These are phyloP conservation scores for Lasioglossum marginatum DNA, from an alignment of 2,888 invertebrate species.

Conservation along the genomic window DNA sequence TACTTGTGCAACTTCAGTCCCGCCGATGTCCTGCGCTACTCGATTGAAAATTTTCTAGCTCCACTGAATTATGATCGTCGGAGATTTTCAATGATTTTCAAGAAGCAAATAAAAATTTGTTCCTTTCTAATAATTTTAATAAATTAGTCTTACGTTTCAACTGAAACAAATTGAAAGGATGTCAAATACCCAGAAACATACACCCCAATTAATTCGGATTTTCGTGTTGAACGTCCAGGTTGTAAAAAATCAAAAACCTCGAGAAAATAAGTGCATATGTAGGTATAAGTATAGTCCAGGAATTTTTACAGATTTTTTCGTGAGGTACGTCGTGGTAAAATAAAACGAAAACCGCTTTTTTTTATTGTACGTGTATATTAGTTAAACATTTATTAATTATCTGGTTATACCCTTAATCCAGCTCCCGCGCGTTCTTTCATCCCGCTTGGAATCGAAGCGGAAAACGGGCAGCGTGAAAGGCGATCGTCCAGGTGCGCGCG, in stretches of 20 bases:
- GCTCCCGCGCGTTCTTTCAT: conserved; percentile 2
- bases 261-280: neutral
- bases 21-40: neutral
- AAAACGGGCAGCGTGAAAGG: conserved; percentile 74
- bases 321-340: neutral
- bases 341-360: neutral
- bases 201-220: neutral
- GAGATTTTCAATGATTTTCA: neutral
- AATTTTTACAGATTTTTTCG: neutral
- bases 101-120: neutral
- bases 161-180: neutral
- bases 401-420: neutral
- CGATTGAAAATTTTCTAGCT: neutral
- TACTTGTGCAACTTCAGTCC: neutral
- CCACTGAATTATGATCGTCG: too few relatives aligned
- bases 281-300: too few relatives aligned
- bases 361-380: neutral
- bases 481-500: conserved; percentile 58
- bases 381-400: neutral
- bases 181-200: neutral
- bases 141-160: neutral
- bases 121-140: neutral
- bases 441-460: conserved; percentile 43
- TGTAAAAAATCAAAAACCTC: too few relatives aligned
- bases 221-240: neutral